Percentiles rank a stretch among this genome's conserved stretches.
phyloP scores from a whole-genome alignment of 2,888 invertebrate species.

The Seladonia tumulorum region DNA sequence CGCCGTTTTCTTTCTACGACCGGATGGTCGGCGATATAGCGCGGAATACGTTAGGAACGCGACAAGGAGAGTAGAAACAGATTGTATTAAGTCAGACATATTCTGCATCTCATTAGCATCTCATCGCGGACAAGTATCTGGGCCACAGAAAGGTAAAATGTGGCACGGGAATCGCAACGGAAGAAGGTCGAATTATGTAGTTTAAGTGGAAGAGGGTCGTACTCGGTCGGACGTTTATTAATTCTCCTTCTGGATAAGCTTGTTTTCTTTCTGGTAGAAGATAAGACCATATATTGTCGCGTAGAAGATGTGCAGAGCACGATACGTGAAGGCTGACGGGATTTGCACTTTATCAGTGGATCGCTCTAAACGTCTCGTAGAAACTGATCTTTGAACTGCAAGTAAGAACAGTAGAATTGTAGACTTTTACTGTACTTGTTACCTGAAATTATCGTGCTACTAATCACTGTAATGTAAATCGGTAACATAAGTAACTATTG shows the following conservation, averaged over 20 bases:
- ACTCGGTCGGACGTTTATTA: not conserved
- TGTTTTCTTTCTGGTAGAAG: not conserved
- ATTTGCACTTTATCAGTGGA: not conserved
- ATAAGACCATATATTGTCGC: not conserved
- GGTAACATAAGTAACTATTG: no score
- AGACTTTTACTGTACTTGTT: no score
- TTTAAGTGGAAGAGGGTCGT: not conserved
- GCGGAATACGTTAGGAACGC: not conserved
- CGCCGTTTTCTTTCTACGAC: conserved; percentile 19
- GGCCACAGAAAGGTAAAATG: not conserved
- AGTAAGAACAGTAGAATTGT: no score
- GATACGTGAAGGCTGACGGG: not conserved
- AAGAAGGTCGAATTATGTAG: not conserved
- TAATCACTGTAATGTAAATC: no score
- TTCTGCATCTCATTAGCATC: not conserved
- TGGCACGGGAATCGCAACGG: not conserved
- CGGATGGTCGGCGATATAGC: not conserved
- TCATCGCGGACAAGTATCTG: not conserved
- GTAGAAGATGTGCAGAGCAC: not conserved
- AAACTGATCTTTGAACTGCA: no score
- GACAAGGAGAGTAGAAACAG: not conserved
- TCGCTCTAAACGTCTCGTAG: not conserved
- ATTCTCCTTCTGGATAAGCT: not conserved
- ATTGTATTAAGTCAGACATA: conserved; percentile 1
- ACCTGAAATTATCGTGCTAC: no score